These are phyloP conservation scores for Epicampocera succincta DNA, from an alignment of 2,888 invertebrate species.

Conservation along the genomic window DNA sequence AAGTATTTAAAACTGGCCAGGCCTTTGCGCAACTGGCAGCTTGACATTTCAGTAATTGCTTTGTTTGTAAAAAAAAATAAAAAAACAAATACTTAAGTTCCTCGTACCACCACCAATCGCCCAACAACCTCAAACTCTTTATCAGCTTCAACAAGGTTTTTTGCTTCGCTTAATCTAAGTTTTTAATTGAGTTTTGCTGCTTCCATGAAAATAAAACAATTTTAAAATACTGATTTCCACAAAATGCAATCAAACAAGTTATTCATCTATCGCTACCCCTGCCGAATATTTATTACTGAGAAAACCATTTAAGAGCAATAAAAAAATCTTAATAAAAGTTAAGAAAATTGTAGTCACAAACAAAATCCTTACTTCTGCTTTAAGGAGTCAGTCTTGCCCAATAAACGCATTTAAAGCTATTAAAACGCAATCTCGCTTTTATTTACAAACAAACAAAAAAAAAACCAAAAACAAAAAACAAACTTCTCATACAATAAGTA, in stretches of 20 bases:
- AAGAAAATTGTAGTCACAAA: conserved; percentile 36
- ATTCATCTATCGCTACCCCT: background rate
- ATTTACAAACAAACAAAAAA: background rate
- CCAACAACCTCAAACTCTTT: background rate
- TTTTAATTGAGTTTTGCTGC: background rate
- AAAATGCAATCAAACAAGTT: background rate
- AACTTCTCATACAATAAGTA: background rate
- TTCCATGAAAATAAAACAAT: background rate
- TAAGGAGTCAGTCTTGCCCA: conserved; percentile 15
- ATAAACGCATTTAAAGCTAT: conserved; percentile 52
- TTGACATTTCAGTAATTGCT: too few species aligned
- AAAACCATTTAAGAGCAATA: conserved; percentile 45
- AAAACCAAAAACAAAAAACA: conserved; percentile 20
- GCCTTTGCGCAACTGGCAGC: too few species aligned
- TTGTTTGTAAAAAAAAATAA: too few species aligned
- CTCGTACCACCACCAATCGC: too few species aligned
- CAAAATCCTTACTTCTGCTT: background rate
- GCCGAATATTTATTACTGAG: conserved; percentile 7
- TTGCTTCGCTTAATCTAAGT: background rate
- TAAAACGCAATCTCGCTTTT: conserved; percentile 27
- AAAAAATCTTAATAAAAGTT: conserved; percentile 42
- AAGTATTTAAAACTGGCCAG: too few species aligned
- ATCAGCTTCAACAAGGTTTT: background rate
- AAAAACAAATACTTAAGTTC: too few species aligned
- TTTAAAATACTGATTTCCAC: background rate